Percentiles rank a stretch among this genome's conserved stretches.
Evolutionary conservation across 2,888 invertebrate species (phyloP).

Genomic region (Dusona sp.): DNA sequence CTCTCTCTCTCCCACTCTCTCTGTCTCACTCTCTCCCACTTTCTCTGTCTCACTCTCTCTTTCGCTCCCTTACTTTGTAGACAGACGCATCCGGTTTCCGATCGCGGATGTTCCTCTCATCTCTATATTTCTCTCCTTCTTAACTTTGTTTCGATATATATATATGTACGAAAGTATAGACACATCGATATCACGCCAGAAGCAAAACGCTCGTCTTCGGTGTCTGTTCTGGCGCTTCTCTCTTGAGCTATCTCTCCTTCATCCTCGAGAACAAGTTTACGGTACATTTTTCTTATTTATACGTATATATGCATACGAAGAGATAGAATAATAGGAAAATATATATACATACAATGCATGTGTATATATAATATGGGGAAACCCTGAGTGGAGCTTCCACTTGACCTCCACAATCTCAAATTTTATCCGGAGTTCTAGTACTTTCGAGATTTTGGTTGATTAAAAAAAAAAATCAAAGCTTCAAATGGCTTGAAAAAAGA

Average conservation of each 20-base stretch:
- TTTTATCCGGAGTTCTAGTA: slow-evolving; percentile 32
- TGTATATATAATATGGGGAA: neutral
- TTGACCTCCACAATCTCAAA: slow-evolving; percentile 43
- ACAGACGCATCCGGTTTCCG: slow-evolving; percentile 80
- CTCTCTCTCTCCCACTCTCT: neutral
- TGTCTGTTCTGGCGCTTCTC: slow-evolving; percentile 21
- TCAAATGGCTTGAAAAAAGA: neutral
- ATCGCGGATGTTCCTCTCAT: slow-evolving; percentile 68
- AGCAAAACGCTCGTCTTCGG: slow-evolving; percentile 19
- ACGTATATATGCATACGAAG: neutral
- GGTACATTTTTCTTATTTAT: slow-evolving; percentile 7
- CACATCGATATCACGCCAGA: slow-evolving; percentile 34
- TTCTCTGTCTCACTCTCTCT: neutral
- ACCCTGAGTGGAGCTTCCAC: slow-evolving; percentile 27
- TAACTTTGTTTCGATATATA: neutral
- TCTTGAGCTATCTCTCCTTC: slow-evolving; percentile 17
- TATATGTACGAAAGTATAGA: slow-evolving; percentile 4
- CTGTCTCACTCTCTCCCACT: neutral
- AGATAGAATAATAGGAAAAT: slow-evolving; percentile 14
- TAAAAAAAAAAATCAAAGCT: slow-evolving; percentile 10
- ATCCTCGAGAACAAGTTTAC: slow-evolving; percentile 36
- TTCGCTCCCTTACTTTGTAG: slow-evolving; percentile 63
- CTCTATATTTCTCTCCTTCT: slow-evolving; percentile 44
- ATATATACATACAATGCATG: neutral
- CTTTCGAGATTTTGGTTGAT: neutral